Percentiles rank a stretch among this genome's conserved stretches.
Conservation (phyloP, 2,113 vertebrate genomes). For the Cryptoleucopteryx plumbea region DNA sequence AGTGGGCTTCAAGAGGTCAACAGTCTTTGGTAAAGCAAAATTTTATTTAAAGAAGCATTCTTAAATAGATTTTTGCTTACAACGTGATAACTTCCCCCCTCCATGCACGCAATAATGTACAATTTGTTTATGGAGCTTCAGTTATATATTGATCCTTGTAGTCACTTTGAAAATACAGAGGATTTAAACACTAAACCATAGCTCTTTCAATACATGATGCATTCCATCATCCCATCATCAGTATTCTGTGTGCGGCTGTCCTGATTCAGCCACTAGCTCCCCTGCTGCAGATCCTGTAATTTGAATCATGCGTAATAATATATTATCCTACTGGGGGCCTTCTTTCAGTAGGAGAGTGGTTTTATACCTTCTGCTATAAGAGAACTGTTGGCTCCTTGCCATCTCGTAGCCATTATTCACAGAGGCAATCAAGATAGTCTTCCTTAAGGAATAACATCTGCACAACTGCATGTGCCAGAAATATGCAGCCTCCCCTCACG, state of each 20-base stretch:
- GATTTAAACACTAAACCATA: slow-evolving; percentile 69
- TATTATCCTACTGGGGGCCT: slow-evolving; percentile 82
- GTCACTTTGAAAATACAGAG: slow-evolving; percentile 64
- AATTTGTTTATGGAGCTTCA: slow-evolving; percentile 56
- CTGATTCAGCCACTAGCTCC: slow-evolving; percentile 77
- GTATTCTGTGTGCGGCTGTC: slow-evolving; percentile 77
- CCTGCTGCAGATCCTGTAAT: slow-evolving; percentile 83
- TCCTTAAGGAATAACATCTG: slow-evolving; percentile 85
- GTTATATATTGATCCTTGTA: slow-evolving; percentile 40
- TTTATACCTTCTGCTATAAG: slow-evolving; percentile 77
- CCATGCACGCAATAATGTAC: neutral
- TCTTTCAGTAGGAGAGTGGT: slow-evolving; percentile 79
- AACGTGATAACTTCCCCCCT: neutral
- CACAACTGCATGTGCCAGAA: slow-evolving; percentile 71
- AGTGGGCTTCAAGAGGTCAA: slow-evolving; percentile 40
- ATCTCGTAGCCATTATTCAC: slow-evolving; percentile 75
- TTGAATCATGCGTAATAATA: slow-evolving; percentile 86
- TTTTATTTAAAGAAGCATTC: slow-evolving; percentile 40
- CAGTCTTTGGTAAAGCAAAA: neutral
- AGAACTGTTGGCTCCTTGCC: slow-evolving; percentile 76
- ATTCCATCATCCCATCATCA: slow-evolving; percentile 80
- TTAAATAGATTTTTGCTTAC: slow-evolving; percentile 14
- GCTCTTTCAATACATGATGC: slow-evolving; percentile 72
- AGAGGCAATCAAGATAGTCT: slow-evolving; percentile 72
- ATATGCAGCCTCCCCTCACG: slow-evolving; percentile 47